Evolutionary conservation across 2,113 vertebrate species (phyloP).

Genomic region (Acrocephalus kingi): DNA sequence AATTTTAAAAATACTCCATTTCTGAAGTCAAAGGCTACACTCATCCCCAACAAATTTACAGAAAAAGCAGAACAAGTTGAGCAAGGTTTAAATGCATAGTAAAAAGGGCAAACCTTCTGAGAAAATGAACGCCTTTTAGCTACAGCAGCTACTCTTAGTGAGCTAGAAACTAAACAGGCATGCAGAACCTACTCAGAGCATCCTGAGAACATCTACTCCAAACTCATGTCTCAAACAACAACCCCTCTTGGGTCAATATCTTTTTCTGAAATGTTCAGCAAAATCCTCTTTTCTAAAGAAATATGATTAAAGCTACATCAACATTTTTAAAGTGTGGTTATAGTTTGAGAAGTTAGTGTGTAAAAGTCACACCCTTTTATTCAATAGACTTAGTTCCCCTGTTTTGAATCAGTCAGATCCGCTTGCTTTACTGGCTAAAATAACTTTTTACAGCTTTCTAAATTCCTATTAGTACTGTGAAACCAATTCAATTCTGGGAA

Average conservation of each 20-base stretch:
- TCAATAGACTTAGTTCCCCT: background rate
- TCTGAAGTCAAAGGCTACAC: background rate
- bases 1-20: fast-evolving
- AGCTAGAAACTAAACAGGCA: background rate
- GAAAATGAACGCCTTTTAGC: background rate
- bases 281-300: slow-evolving; percentile 6
- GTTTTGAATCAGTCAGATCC: slow-evolving; percentile 34
- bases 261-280: background rate
- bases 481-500: slow-evolving; percentile 50
- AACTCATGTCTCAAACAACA: background rate
- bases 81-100: background rate
- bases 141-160: background rate
- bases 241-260: background rate
- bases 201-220: background rate
- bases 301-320: slow-evolving; percentile 6
- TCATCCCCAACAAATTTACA: background rate
- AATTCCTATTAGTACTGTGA: slow-evolving; percentile 46
- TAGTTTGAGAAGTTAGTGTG: slow-evolving; percentile 23
- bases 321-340: slow-evolving; percentile 38
- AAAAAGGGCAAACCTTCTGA: background rate
- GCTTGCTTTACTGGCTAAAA: slow-evolving; percentile 37
- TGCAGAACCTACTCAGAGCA: background rate
- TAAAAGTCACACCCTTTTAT: slow-evolving; percentile 59
- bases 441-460: slow-evolving; percentile 57
- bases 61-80: background rate